Evolutionary conservation across 1,140 invertebrate species (phyloP).

Genomic region (Steinernema feltiae): DNA sequence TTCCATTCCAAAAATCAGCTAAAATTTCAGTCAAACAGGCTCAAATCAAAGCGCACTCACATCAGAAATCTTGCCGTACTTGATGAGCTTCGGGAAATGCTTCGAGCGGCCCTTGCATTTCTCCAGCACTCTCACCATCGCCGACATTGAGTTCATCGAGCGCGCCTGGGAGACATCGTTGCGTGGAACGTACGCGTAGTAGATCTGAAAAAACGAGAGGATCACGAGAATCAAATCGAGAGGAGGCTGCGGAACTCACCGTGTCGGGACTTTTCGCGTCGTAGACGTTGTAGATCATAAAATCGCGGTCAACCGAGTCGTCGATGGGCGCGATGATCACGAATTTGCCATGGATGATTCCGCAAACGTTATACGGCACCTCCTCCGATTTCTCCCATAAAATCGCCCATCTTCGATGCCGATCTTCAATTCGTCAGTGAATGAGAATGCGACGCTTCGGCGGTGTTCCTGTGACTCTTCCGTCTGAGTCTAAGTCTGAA

Average conservation of each 20-base stretch:
- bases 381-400: constrained; percentile 33
- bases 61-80: constrained; percentile 18
- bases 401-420: not conserved
- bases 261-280: constrained; percentile 18
- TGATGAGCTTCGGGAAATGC: constrained; percentile 38
- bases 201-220: not conserved
- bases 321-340: constrained; percentile 29
- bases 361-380: constrained; percentile 28
- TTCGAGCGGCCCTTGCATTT: constrained; percentile 22
- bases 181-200: not conserved
- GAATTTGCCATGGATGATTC: constrained; percentile 20
- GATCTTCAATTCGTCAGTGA: no score
- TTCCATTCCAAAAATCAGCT: constrained; percentile 32
- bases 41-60: constrained; percentile 1
- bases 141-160: constrained; percentile 27
- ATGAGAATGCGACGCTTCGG: no score
- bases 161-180: constrained; percentile 26
- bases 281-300: constrained; percentile 23
- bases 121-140: constrained; percentile 25
- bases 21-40: not conserved
- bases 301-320: constrained; percentile 33
- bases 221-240: no score
- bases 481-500: no score
- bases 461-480: no score
- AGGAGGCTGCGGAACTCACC: constrained; percentile 17